Evolutionary conservation across 2,113 vertebrate species (phyloP).

Genomic region (Poeciliopsis turrubarensis): DNA sequence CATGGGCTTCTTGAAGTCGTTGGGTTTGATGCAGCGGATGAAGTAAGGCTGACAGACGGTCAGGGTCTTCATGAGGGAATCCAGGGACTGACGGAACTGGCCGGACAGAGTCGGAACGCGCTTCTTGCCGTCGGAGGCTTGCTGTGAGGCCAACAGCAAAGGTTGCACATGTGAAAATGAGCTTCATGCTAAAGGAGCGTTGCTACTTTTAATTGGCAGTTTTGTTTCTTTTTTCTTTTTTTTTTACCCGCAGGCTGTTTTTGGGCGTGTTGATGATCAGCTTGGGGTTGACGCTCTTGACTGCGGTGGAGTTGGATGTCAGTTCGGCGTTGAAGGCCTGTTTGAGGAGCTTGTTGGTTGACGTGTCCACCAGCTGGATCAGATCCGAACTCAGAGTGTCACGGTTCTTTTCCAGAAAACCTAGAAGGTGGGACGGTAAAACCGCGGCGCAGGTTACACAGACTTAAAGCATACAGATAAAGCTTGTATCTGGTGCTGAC

Average conservation of each 20-base stretch:
- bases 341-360: slow-evolving; percentile 89
- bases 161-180: neutral
- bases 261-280: slow-evolving; percentile 63
- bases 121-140: slow-evolving; percentile 83
- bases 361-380: slow-evolving; percentile 86
- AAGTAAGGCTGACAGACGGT: slow-evolving; percentile 91
- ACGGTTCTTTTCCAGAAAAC: slow-evolving; percentile 96
- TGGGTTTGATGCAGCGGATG: slow-evolving; percentile 97
- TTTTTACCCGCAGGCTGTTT: slow-evolving; percentile 60
- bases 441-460: neutral
- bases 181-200: no score
- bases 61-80: slow-evolving; percentile 94
- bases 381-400: slow-evolving; percentile 88
- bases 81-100: slow-evolving; percentile 96
- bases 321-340: slow-evolving; percentile 82
- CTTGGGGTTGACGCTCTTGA: slow-evolving; percentile 66
- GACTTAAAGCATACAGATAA: no score
- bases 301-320: slow-evolving; percentile 34
- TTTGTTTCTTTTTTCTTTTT: no score
- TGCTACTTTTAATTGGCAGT: no score
- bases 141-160: slow-evolving; percentile 42
- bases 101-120: slow-evolving; percentile 83
- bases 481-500: no score
- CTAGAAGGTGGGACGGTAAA: slow-evolving; percentile 66
- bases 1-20: slow-evolving; percentile 94